Conservation (phyloP, 2,797 vertebrate genomes). For the Chlorospingus flavigularis region DNA sequence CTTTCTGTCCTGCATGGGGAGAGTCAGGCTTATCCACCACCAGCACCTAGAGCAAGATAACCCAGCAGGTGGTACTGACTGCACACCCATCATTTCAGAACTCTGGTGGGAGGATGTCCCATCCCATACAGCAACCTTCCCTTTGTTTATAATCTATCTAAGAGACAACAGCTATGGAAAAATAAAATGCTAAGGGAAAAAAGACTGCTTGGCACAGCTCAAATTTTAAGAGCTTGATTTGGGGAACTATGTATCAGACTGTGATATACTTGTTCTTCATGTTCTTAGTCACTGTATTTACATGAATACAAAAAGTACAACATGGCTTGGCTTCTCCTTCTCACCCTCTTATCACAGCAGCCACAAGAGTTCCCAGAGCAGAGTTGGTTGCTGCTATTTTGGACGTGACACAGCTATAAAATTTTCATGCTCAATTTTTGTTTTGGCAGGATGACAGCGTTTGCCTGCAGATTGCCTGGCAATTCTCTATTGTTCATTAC, state of each 20-base stretch:
- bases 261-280: neutral
- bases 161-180: neutral
- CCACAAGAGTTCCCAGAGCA: conserved; percentile 30
- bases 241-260: neutral
- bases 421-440: conserved; percentile 59
- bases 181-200: neutral
- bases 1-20: neutral
- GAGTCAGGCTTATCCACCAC: neutral
- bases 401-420: conserved; percentile 12
- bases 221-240: neutral
- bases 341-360: neutral
- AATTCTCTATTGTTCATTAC: conserved; percentile 55
- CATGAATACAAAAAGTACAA: neutral
- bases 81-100: neutral
- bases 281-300: neutral
- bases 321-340: neutral
- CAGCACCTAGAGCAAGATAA: neutral
- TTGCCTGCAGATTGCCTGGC: conserved; percentile 35
- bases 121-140: neutral
- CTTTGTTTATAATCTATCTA: neutral
- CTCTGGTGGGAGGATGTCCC: neutral
- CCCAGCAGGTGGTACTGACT: neutral
- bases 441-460: conserved; percentile 12
- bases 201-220: neutral
- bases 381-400: conserved; percentile 45